Percentiles rank a stretch among this genome's conserved stretches.
These are phyloP conservation scores for Acropternis orthonyx DNA, from an alignment of 2,797 vertebrate genomes.

Conservation along the genomic window DNA sequence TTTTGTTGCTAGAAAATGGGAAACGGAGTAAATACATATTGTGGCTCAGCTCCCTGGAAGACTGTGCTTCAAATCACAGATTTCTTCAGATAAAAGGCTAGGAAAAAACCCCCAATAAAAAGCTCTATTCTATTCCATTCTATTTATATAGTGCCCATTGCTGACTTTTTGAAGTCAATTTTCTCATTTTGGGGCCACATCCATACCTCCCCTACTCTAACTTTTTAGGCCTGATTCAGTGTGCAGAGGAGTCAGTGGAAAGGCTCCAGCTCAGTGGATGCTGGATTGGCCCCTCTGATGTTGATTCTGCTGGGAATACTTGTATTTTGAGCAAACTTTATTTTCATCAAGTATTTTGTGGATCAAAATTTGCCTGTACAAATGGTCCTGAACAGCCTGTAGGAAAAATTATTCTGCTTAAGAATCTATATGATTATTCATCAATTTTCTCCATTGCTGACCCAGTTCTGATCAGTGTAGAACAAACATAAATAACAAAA, in stretches of 20 bases:
- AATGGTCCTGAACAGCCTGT: neutral
- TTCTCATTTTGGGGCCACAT: neutral
- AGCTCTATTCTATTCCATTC: neutral
- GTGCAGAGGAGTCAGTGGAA: neutral
- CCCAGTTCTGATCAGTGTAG: neutral
- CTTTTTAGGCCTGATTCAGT: neutral
- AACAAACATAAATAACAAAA: neutral
- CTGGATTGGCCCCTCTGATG: neutral
- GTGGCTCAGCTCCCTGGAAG: neutral
- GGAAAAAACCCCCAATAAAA: neutral
- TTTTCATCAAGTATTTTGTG: neutral
- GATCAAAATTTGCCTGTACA: neutral
- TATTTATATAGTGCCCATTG: neutral
- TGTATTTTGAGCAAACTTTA: neutral
- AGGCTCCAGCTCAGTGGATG: neutral
- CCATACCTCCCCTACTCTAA: neutral
- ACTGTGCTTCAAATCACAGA: neutral
- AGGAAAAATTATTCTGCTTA: neutral
- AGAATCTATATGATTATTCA: neutral
- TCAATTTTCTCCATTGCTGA: neutral
- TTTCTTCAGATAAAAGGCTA: neutral
- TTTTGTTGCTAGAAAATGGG: neutral
- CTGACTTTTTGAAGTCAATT: neutral
- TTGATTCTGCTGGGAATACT: neutral
- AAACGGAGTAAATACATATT: neutral